These are phyloP conservation scores for Spisula subtruncata DNA, from an alignment of 2,888 invertebrate species.

Conservation along the genomic window DNA sequence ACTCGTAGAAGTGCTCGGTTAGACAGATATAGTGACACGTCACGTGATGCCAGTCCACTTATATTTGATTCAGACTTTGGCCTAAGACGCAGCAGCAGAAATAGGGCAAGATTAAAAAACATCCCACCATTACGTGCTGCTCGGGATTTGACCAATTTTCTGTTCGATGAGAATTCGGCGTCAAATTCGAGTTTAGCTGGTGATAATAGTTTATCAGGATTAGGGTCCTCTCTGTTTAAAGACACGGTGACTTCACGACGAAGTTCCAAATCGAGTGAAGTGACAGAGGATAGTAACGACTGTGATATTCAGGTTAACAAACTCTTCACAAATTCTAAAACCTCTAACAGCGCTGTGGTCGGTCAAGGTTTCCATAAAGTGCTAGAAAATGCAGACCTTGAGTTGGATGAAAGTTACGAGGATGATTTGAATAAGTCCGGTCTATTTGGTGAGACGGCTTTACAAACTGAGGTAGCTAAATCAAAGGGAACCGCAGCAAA, in stretches of 20 bases:
- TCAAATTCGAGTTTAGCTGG: constrained; percentile 66
- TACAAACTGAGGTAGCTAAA: not conserved
- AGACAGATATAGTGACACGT: constrained; percentile 64
- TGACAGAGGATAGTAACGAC: constrained; percentile 65
- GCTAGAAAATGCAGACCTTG: constrained; percentile 12
- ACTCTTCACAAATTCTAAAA: constrained; percentile 57
- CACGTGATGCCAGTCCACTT: constrained; percentile 68
- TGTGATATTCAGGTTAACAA: constrained; percentile 67
- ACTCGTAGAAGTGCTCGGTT: constrained; percentile 52
- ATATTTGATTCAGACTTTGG: constrained; percentile 65
- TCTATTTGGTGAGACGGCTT: not conserved
- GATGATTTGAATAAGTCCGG: not conserved
- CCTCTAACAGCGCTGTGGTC: constrained; percentile 39
- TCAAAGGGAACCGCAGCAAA: not conserved
- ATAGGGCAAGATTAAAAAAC: constrained; percentile 62
- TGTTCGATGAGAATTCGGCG: constrained; percentile 67
- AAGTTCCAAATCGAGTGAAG: constrained; percentile 65
- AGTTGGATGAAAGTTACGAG: not conserved
- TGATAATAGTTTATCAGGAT: constrained; percentile 58
- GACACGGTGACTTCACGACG: constrained; percentile 27
- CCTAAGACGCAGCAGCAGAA: constrained; percentile 59
- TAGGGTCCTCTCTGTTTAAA: constrained; percentile 47
- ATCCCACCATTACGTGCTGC: constrained; percentile 58
- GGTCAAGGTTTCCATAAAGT: constrained; percentile 35
- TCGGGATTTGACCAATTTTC: constrained; percentile 60